phyloP scores from a whole-genome alignment of 2,113 vertebrate species.

The Corapipo altera region DNA sequence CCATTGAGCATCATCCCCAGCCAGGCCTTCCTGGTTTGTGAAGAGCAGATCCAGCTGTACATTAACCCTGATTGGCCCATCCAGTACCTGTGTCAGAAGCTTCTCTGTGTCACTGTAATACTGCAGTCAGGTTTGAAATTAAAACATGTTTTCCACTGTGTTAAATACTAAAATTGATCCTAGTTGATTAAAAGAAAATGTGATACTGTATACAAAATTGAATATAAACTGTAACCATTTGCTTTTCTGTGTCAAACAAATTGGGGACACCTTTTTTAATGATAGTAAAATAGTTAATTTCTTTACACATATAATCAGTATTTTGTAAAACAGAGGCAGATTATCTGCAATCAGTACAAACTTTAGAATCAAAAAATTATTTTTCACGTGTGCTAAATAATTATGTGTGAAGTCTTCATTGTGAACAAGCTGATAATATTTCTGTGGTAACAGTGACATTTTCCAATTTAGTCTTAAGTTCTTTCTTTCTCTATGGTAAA shows the following conservation, averaged over 20 bases:
- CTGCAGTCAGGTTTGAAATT: not conserved
- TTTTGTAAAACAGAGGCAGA: not conserved
- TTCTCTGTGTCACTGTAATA: not conserved
- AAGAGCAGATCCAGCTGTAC: not conserved
- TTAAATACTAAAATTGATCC: not conserved
- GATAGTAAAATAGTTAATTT: not conserved
- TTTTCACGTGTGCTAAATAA: not conserved
- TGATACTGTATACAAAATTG: not conserved
- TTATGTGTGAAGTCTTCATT: not conserved
- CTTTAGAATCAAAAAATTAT: not conserved
- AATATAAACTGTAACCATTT: not conserved
- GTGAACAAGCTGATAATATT: not conserved
- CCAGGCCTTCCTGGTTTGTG: not conserved
- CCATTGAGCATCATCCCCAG: not conserved
- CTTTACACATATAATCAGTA: not conserved
- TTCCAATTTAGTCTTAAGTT: not conserved
- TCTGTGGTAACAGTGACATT: not conserved
- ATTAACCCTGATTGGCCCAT: not conserved
- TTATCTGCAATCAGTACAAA: not conserved
- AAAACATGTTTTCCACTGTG: not conserved
- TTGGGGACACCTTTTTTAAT: not conserved
- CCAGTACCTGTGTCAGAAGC: not conserved
- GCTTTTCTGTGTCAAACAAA: not conserved
- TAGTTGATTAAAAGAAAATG: not conserved
- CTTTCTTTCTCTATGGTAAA: not conserved